Base-by-base conservation (phyloP, 2,113 vertebrate genomes). In the Gymnobelideus leadbeateri region DNA sequence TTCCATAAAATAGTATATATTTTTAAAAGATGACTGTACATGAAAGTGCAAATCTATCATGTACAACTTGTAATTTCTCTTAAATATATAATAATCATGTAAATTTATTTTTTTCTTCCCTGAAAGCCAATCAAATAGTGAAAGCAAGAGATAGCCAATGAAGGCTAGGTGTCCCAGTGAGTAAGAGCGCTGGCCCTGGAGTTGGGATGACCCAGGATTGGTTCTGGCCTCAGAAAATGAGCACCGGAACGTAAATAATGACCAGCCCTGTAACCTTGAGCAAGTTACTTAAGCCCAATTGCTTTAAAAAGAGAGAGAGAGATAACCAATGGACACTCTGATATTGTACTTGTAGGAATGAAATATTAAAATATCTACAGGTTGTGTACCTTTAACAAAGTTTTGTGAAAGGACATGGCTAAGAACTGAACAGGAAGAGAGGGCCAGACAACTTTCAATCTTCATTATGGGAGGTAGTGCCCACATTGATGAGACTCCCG, bases 271-370 rank as follows among this genome's bases (percentile, higher is more conserved):
- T n/a, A n/a, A n/a, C n/a, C n/a, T n/a, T n/a, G n/a, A n/a, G n/a
- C n/a, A n/a, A n/a, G n/a, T n/a, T n/a, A n/a, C n/a, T n/a, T n/a
- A n/a, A n/a, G n/a, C n/a, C n/a, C n/a, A n/a, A n/a, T n/a, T n/a
- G n/a, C n/a, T n/a, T n/a, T n/a, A n/a, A n/a, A n/a, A 84, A 77
- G 61, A 77, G 61, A 77, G 61, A 77, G 61, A 77, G 61, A 77
- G 61, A 19, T n/a, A 77, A 19, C 14, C n/a, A 84, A 21, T 43
- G 16, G 4, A 77, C 0, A 77, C 4, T n/a, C 37, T 77, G 37
- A 77, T 31, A 19, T n/a, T 77, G 37, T 43, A 8, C 68, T 23
- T 0, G 7, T 23, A 23, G 19, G n/a, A 21, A 84, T 84, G 19
- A 84, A 43, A 84, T 23, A 21, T 43, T 43, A 43, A 84, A 84